Base-by-base conservation (phyloP, 2,888 invertebrate genomes). In the Eupeodes luniger region DNA sequence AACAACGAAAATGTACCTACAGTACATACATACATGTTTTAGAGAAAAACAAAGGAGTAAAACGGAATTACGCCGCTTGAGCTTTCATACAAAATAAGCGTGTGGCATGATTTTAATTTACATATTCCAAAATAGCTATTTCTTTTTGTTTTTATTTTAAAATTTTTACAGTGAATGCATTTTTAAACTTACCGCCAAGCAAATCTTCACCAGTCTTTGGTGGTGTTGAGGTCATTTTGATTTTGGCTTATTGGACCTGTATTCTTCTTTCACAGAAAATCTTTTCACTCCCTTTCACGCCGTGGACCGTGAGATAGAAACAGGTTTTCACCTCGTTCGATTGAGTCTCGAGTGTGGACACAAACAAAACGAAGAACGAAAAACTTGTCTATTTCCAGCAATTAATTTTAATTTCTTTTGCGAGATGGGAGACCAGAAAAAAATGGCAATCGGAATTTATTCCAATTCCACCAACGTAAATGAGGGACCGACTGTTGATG, bases 151-250 rank as follows among this genome's bases (percentile, higher is more conserved):
- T 6, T n/a, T 16, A 4, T 7, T 6, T n/a, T 16, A 4, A 7
- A 66, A 55, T 78, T 27, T 55, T 19, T 62, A n/a, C 4, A 47
- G 5, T 27, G 2, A 55, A 61, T 72, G 55, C 44, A 67, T 61
- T 61, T 66, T 67, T 53, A 90, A 87, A 93, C 93, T 93, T 92
- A 93, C 93, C 93, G 90, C 93, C 93, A 85, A 93, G 92, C 91
- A 93, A 91, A 92, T 93, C 93, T 91, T 93, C 93, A 81, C 91
- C 91, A 89, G 91, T 91, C 92, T 92, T 93, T 92, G 93, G 91
- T 90, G 92, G 93, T 90, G 93, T 93, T 87, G 93, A 91, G 89
- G 93, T 93, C 93, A 93, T 93, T 91, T 91, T 92, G 91, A 85
- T 89, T 90, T 27, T 27, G 27, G 57, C 69, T 79, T 40, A 40